A percentile compares a stretch with the other conserved stretches of the same genome.
These are phyloP conservation scores for Achatina immaculata DNA, from an alignment of 1,140 invertebrate genomes.

Conservation along the genomic window DNA sequence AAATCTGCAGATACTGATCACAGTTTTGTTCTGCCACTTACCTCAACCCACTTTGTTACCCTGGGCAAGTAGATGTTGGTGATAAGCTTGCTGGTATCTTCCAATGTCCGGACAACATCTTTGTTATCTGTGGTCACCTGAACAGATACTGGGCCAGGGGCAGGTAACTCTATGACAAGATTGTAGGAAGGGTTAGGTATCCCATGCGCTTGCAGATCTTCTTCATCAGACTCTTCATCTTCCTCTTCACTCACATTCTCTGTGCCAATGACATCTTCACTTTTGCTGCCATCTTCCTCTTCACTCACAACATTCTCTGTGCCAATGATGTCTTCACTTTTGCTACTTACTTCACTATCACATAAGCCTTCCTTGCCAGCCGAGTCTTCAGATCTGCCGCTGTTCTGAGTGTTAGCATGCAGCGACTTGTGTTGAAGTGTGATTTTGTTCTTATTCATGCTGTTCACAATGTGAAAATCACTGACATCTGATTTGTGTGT, in stretches of 20 bases:
- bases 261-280: conserved; percentile 1
- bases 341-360: too few species aligned
- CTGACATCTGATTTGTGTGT: too few species aligned
- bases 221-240: conserved; percentile 42
- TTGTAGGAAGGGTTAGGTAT: conserved; percentile 50
- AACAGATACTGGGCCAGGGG: conserved; percentile 43
- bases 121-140: conserved; percentile 62
- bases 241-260: conserved; percentile 31
- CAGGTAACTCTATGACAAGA: conserved; percentile 55
- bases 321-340: too few species aligned
- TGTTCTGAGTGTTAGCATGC: too few species aligned
- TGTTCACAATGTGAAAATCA: too few species aligned
- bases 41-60: conserved; percentile 57
- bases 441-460: too few species aligned
- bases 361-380: too few species aligned
- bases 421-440: too few species aligned
- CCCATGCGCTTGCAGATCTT: conserved; percentile 56
- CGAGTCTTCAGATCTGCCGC: too few species aligned
- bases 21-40: conserved; percentile 44
- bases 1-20: too few species aligned
- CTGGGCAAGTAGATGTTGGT: conserved; percentile 49
- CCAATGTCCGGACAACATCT: conserved; percentile 56
- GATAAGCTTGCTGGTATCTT: conserved; percentile 55
- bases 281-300: background rate
- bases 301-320: background rate